These are phyloP conservation scores for Vicugna pacos DNA, from an alignment of 2,113 vertebrate genomes.

Conservation along the genomic window DNA sequence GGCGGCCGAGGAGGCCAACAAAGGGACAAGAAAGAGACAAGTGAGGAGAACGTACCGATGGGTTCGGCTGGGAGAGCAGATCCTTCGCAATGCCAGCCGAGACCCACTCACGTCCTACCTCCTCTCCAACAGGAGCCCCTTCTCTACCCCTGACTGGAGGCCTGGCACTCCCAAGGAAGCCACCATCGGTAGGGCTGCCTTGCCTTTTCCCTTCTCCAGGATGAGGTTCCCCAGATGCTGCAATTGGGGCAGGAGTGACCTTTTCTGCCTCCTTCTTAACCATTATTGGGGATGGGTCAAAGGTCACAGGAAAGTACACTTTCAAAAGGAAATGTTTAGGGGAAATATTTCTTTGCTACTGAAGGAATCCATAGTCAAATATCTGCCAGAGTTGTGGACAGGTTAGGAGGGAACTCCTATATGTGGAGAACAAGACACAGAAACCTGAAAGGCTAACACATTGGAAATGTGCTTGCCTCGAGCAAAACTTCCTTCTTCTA, in stretches of 20 bases:
- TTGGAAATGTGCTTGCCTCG: not conserved
- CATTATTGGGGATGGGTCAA: not conserved
- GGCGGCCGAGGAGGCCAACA: not conserved
- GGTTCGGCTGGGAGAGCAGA: not conserved
- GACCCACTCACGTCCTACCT: not conserved
- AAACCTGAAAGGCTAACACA: slow-evolving; percentile 1
- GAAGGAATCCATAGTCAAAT: not conserved
- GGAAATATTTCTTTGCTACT: not conserved
- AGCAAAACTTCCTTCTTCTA: slow-evolving; percentile 29
- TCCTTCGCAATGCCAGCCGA: not conserved
- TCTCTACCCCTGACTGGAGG: not conserved
- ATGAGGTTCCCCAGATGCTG: not conserved
- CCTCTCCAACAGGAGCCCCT: not conserved
- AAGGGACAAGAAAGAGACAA: not conserved
- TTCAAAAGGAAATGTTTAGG: slow-evolving; percentile 51
- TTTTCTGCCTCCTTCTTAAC: slow-evolving; percentile 18
- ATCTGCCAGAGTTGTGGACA: not conserved
- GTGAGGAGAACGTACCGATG: not conserved
- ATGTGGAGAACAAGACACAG: not conserved
- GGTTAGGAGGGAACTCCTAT: not conserved
- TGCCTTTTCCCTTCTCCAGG: not conserved
- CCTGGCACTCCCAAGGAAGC: not conserved
- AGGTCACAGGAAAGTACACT: slow-evolving; percentile 63
- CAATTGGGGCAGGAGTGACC: not conserved
- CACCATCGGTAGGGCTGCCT: not conserved